Base-by-base conservation (phyloP, 2,888 invertebrate species). In the Andrena bucephala region DNA sequence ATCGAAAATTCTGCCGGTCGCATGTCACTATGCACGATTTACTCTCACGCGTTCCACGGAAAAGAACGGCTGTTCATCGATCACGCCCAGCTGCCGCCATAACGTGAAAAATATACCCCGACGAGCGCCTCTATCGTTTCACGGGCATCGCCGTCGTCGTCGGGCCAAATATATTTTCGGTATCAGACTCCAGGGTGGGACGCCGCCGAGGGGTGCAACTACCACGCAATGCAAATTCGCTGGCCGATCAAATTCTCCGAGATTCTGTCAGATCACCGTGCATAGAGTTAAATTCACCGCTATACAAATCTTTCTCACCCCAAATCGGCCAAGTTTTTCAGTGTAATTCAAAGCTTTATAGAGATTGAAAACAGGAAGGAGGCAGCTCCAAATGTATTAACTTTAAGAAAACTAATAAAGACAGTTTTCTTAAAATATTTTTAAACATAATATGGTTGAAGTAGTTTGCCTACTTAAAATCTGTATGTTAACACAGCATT, bases 31-130 rank as follows among this genome's bases (percentile, higher is more conserved):
- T 13, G 59, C 50, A 27, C 68, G 33, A 50, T 76, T 67, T 66
- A 77, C 70, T 48, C 54, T 57, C 66, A 48, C 71, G 16, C 65
- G 66, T 76, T 75, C 66, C 57, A 63, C 71, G 57, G 62, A 77
- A 80, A 77, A 73, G 68, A 33, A 72, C 70, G 73, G 75, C 59
- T 75, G 75, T 75, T 70, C 86, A 88, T 88, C 88, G 88, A 88
- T 88, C 88, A 88, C 71, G 63, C 72, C 78, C 86, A 81, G 72
- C 84, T 86, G 88, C 75, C 82, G 80, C 82, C 70, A 71, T 85
- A 79, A 76, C 88, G 82, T 81, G 86, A 88, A 88, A 85, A 88
- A 88, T 86, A 84, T 71, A 79, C 65, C 59, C 62, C 42, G 16
- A 42, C 78, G 59, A 10, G 62, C 60, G 63, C 60, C 62, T 60